Base-by-base conservation (phyloP, 2,113 vertebrate species). In the Salvelinus namaycush region DNA sequence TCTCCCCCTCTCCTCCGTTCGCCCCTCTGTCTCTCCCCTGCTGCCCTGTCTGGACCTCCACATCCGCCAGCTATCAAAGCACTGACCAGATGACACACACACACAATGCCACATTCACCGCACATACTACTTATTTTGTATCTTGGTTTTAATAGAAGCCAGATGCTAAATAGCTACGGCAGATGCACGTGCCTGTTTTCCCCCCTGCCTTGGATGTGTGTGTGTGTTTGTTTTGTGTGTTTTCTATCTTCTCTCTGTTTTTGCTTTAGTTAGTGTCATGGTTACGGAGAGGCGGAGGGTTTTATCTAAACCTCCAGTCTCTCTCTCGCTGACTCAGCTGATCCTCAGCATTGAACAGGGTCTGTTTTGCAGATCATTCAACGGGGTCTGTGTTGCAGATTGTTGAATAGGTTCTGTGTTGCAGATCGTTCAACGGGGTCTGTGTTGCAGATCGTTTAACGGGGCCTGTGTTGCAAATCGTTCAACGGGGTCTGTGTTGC, bases 71-170 rank as follows among this genome's bases (percentile, higher is more conserved):
- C 87, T 89, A 89, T 89, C 87, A 92, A 90, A 91, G 89, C 86
- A 80, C 44, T 86, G 82, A 84, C 86, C 83, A 82, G 81, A 87
- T 81, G 75, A 76, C 49, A 31, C 67, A 60, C 57, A 77, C 51
- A 76, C 74, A 64, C 74, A 80, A 76, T 73, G 57, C 64, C 68
- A 82, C 79, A 85, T 86, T 89, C 82, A 82, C 74, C 66, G 66
- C 70, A 76, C 70, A 89, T 83, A 91, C 78, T 90, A 68, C 86
- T 84, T 79, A 86, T 89, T 89, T 89, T 91, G 86, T 91, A 77
- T 88, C 44, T 84, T 72, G 68, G 54, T 16, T 76, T 49, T 92
- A 92, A 92, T 81, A 89, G 88, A 86, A 90, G 87, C 89, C 92
- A 92, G 90, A 92, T 93, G 91, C 71, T 60, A 81, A 76, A 54